Conservation (phyloP, 35 echinoderm and acorn worm genomes). For the Heliocidaris tuberculata region DNA sequence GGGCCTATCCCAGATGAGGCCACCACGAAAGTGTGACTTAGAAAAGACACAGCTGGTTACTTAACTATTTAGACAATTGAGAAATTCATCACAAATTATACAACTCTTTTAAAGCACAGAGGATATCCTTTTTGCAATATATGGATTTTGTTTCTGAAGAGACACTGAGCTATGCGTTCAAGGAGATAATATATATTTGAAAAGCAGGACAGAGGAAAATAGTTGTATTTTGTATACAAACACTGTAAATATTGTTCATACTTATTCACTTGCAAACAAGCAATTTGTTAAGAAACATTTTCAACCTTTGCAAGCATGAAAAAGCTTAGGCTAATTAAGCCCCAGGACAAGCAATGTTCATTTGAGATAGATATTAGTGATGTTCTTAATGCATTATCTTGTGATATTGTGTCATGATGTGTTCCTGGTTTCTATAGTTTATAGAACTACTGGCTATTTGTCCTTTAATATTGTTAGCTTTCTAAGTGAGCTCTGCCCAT, state of each 20-base stretch:
- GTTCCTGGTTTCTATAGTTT: neutral
- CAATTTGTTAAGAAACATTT: neutral
- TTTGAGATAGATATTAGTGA: neutral
- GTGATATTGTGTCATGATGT: neutral
- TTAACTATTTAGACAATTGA: neutral
- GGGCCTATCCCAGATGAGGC: neutral
- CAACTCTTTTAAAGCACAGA: neutral
- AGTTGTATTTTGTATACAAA: neutral
- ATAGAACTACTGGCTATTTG: too few species aligned
- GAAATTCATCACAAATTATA: neutral
- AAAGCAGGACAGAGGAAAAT: neutral
- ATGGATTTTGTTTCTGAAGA: neutral
- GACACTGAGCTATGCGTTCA: neutral
- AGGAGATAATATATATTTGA: slow-evolving; percentile 3
- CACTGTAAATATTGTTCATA: slow-evolving; percentile 12
- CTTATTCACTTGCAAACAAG: neutral
- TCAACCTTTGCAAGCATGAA: neutral
- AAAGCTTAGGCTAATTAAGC: too few species aligned
- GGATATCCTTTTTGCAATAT: neutral
- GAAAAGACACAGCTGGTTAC: neutral
- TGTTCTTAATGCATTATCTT: neutral
- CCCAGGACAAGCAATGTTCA: neutral
- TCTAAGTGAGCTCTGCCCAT: too few species aligned
- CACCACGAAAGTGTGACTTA: neutral
- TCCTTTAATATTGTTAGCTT: too few species aligned